A percentile compares a stretch with the other conserved stretches of the same genome.
These are phyloP conservation scores for Tetrao urogallus DNA, from an alignment of 2,113 vertebrate genomes.

Conservation along the genomic window DNA sequence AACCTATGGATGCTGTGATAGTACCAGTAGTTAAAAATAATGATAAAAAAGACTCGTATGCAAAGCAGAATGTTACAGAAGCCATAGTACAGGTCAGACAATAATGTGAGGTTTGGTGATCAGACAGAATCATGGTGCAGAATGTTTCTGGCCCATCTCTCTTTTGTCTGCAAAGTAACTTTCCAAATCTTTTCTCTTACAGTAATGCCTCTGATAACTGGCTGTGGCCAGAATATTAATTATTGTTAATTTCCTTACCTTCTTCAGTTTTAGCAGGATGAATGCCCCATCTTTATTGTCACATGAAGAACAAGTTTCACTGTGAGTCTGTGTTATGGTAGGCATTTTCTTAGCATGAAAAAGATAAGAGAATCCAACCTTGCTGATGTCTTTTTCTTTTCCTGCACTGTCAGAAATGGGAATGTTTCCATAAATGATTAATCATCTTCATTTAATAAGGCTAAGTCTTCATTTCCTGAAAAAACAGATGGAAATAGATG, in stretches of 20 bases:
- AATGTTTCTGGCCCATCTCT: background rate
- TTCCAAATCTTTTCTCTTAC: background rate
- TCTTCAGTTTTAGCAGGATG: background rate
- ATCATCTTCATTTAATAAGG: background rate
- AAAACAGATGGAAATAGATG: background rate
- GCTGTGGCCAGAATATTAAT: background rate
- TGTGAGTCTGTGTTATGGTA: background rate
- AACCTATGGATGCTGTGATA: background rate
- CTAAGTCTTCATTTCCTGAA: conserved; percentile 2
- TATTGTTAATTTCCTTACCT: background rate
- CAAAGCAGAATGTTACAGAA: background rate
- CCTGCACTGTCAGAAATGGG: background rate
- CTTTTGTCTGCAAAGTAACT: background rate
- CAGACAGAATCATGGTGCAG: background rate
- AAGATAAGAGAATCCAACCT: background rate
- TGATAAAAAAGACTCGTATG: background rate
- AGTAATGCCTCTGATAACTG: background rate
- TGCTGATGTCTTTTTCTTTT: background rate
- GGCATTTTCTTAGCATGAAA: background rate
- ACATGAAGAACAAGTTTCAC: background rate
- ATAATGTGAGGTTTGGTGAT: background rate
- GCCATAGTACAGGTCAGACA: background rate
- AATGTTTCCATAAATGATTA: conserved; percentile 8
- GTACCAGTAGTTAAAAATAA: background rate
- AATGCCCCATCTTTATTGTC: background rate